Conservation (phyloP, 92 coral and sea anemone species). For the Epizoanthus rinbou region DNA sequence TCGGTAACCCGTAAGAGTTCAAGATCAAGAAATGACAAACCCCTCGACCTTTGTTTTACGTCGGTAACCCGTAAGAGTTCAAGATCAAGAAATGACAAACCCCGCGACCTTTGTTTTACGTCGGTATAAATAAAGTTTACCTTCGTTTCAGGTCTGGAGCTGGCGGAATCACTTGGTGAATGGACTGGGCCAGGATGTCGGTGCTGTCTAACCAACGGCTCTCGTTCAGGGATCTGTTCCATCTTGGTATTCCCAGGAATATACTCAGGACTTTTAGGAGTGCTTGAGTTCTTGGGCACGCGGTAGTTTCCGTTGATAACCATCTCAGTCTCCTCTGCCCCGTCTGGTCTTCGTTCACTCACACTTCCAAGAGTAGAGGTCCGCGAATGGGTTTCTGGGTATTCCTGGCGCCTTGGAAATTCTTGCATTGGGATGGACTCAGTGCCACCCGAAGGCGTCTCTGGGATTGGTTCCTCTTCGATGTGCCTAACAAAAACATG, state of each 20-base stretch:
- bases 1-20: too few species aligned
- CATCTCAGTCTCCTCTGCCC: constrained; percentile 90
- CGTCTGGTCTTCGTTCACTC: constrained; percentile 94
- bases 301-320: constrained; percentile 65
- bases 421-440: constrained; percentile 66
- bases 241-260: constrained; percentile 2
- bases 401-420: constrained; percentile 67
- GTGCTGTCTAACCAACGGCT: constrained; percentile 59
- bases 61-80: too few species aligned
- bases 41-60: too few species aligned
- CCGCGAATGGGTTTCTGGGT: constrained; percentile 64
- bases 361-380: constrained; percentile 57
- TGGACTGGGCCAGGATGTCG: neutral
- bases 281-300: constrained; percentile 43
- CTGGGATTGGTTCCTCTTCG: constrained; percentile 80
- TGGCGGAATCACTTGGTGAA: constrained; percentile 15
- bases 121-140: neutral
- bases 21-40: too few species aligned
- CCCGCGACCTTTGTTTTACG: too few species aligned
- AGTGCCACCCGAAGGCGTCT: constrained; percentile 62
- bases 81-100: too few species aligned
- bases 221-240: constrained; percentile 81
- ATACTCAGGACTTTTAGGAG: constrained; percentile 52
- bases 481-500: constrained; percentile 53
- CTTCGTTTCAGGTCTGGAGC: constrained; percentile 52